phyloP scores from a whole-genome alignment of 2,888 invertebrate species.

The Erebia ligea region DNA sequence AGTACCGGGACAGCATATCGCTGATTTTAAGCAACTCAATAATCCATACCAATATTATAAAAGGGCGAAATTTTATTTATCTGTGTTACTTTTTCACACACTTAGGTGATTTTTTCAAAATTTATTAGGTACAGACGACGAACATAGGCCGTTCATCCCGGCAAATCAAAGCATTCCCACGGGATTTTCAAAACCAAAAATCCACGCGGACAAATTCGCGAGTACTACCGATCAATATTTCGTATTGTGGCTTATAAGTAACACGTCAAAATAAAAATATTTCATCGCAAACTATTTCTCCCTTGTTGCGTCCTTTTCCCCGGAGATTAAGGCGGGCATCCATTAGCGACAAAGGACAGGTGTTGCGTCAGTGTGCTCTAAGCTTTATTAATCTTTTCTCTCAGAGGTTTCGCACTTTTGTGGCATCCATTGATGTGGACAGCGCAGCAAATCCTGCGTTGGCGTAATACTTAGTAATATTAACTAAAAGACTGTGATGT shows the following conservation, averaged over 20 bases:
- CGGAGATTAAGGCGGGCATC: slow-evolving; percentile 54
- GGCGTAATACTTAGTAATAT: slow-evolving; percentile 16
- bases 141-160: no score
- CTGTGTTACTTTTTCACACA: no score
- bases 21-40: no score
- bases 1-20: no score
- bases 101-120: no score
- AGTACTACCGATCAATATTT: no score
- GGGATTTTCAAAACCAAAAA: no score
- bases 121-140: no score
- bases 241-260: neutral
- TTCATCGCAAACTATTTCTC: slow-evolving; percentile 37
- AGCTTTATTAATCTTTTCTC: slow-evolving; percentile 83
- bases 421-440: slow-evolving; percentile 67
- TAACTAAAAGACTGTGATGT: slow-evolving; percentile 4
- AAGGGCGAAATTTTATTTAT: no score
- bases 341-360: slow-evolving; percentile 82
- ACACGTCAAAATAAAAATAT: slow-evolving; percentile 13
- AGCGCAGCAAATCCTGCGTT: slow-evolving; percentile 48
- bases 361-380: slow-evolving; percentile 71
- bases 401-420: slow-evolving; percentile 74
- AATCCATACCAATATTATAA: no score
- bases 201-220: no score
- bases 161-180: no score
- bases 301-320: slow-evolving; percentile 42